Conservation (phyloP, 2,797 vertebrate genomes). For the Catostomus latipinnis region DNA sequence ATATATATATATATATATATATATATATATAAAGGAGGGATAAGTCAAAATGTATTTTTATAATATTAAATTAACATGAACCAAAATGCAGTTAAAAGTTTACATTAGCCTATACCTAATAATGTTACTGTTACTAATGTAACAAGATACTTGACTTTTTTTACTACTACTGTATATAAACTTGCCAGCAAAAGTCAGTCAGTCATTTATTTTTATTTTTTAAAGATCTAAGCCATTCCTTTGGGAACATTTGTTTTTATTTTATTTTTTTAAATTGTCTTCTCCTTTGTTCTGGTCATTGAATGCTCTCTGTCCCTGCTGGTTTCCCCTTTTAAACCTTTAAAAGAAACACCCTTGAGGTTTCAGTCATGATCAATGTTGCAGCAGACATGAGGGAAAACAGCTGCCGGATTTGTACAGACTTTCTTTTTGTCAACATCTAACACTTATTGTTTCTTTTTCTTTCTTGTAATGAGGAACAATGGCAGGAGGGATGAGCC, state of each 20-base stretch:
- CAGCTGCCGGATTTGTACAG: background rate
- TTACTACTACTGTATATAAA: too few species aligned
- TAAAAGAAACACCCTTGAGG: slow-evolving; percentile 15
- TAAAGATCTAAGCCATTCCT: background rate
- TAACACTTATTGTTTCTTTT: slow-evolving; percentile 30
- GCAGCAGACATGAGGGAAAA: background rate
- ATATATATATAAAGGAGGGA: too few species aligned
- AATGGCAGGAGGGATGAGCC: slow-evolving; percentile 21
- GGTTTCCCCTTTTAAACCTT: slow-evolving; percentile 27
- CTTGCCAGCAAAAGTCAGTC: too few species aligned
- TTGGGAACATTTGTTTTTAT: slow-evolving; percentile 25
- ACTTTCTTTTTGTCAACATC: slow-evolving; percentile 31
- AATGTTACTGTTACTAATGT: too few species aligned
- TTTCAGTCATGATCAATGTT: slow-evolving; percentile 24
- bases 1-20: too few species aligned
- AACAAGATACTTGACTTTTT: too few species aligned
- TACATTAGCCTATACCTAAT: too few species aligned
- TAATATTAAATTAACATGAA: too few species aligned
- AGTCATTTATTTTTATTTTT: background rate
- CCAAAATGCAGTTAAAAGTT: too few species aligned
- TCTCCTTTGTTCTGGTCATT: slow-evolving; percentile 37
- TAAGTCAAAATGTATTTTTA: too few species aligned
- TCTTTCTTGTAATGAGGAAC: background rate
- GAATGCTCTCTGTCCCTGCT: slow-evolving; percentile 13
- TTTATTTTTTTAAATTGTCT: slow-evolving; percentile 30